Conservation (phyloP, 2,888 invertebrate genomes). For the Ramazzottius varieornatus region DNA sequence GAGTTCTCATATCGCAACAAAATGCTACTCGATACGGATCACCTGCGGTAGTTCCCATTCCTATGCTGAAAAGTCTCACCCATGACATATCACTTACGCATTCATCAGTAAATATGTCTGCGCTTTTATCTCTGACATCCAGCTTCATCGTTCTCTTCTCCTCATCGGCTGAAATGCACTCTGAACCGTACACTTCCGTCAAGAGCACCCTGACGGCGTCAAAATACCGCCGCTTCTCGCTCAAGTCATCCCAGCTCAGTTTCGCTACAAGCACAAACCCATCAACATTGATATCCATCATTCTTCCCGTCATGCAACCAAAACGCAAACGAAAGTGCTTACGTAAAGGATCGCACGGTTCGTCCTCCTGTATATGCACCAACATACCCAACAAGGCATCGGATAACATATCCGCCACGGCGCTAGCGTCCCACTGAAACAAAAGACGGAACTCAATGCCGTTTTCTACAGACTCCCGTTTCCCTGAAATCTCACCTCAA, state of each 20-base stretch:
- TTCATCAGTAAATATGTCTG: neutral
- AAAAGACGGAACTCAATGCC: constrained; percentile 11
- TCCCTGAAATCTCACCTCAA: no score
- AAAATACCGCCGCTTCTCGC: neutral
- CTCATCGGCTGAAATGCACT: neutral
- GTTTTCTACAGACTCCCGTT: no score
- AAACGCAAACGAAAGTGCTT: neutral
- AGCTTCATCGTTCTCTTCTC: neutral
- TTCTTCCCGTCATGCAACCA: neutral
- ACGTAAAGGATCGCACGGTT: neutral
- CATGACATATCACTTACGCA: constrained; percentile 3
- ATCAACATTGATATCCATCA: neutral
- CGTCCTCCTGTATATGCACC: constrained; percentile 29
- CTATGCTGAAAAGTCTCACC: no score
- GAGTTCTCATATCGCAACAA: no score
- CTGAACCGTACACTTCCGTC: neutral
- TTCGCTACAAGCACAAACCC: neutral
- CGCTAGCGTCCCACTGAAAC: constrained; percentile 61
- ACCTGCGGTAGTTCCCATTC: no score
- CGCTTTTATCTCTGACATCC: neutral
- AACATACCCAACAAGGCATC: constrained; percentile 72
- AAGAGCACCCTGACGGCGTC: neutral
- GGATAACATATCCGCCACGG: constrained; percentile 90
- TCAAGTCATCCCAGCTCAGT: neutral
- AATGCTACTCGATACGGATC: no score